Evolutionary conservation across 1,140 invertebrate species (phyloP).

Genomic region (Trigoniulus corallinus): DNA sequence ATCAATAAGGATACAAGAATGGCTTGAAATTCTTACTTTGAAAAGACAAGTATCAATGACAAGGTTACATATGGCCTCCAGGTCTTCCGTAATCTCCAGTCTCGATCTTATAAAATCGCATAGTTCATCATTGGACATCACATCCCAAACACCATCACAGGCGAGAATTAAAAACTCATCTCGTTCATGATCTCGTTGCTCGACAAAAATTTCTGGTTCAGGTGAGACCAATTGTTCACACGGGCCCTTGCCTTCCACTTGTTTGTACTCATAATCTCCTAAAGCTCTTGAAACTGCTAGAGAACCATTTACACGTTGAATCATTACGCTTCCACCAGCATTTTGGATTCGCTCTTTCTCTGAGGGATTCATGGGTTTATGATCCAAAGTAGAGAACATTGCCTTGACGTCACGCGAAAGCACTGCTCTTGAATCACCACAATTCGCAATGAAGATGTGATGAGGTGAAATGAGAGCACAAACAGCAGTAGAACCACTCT

Average conservation of each 20-base stretch:
- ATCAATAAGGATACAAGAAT: too few species aligned
- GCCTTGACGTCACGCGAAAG: slow-evolving; percentile 62
- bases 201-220: slow-evolving; percentile 86
- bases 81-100: slow-evolving; percentile 69
- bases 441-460: slow-evolving; percentile 65
- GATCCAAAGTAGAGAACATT: slow-evolving; percentile 82
- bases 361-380: slow-evolving; percentile 78
- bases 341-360: slow-evolving; percentile 88
- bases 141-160: slow-evolving; percentile 99
- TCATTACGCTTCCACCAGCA: slow-evolving; percentile 94
- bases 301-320: slow-evolving; percentile 85
- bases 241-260: slow-evolving; percentile 62
- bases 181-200: slow-evolving; percentile 51
- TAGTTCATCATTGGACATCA: slow-evolving; percentile 82
- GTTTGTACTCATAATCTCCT: slow-evolving; percentile 98
- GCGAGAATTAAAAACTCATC: slow-evolving; percentile 94
- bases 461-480: slow-evolving; percentile 82
- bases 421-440: slow-evolving; percentile 89
- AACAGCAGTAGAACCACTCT: slow-evolving; percentile 92
- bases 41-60: slow-evolving; percentile 96
- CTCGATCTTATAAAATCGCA: slow-evolving; percentile 84
- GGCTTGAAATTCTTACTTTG: slow-evolving; percentile 53
- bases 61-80: slow-evolving; percentile 81
- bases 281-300: slow-evolving; percentile 88
- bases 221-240: slow-evolving; percentile 76